Conservation (phyloP, 2,797 vertebrate species). For the Scolopax rusticola region DNA sequence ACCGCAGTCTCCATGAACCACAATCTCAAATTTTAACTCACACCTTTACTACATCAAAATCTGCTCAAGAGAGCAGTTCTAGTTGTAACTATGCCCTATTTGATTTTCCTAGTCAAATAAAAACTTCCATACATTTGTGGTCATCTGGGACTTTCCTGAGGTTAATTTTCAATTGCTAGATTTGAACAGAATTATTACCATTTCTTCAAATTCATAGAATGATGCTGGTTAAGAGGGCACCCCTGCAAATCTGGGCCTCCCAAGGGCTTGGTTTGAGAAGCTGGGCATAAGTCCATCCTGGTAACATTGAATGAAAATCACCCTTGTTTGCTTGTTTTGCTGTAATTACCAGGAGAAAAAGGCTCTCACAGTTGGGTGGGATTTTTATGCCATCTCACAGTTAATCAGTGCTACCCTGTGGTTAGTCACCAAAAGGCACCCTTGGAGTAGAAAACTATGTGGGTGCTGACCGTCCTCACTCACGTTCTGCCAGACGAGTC, state of each 20-base stretch:
- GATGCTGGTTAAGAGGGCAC: neutral
- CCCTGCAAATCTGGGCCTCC: neutral
- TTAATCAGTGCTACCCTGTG: neutral
- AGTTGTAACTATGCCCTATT: neutral
- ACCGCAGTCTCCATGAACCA: neutral
- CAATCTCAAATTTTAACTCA: neutral
- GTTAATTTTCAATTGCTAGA: neutral
- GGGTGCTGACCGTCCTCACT: neutral
- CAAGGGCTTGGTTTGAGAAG: neutral
- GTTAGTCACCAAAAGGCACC: neutral
- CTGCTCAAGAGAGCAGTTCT: neutral
- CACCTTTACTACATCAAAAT: neutral
- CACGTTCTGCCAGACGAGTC: rapidly evolving
- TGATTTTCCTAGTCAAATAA: neutral
- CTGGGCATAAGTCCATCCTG: neutral
- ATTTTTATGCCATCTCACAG: neutral
- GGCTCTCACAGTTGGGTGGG: rapidly evolving
- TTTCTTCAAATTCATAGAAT: neutral
- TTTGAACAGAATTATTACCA: neutral
- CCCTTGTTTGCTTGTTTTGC: neutral
- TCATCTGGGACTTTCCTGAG: neutral
- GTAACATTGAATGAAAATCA: neutral
- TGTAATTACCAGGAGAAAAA: neutral
- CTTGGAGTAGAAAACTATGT: neutral
- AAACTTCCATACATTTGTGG: neutral